Conservation (phyloP, 2,113 vertebrate genomes). For the Catharus minimus region DNA sequence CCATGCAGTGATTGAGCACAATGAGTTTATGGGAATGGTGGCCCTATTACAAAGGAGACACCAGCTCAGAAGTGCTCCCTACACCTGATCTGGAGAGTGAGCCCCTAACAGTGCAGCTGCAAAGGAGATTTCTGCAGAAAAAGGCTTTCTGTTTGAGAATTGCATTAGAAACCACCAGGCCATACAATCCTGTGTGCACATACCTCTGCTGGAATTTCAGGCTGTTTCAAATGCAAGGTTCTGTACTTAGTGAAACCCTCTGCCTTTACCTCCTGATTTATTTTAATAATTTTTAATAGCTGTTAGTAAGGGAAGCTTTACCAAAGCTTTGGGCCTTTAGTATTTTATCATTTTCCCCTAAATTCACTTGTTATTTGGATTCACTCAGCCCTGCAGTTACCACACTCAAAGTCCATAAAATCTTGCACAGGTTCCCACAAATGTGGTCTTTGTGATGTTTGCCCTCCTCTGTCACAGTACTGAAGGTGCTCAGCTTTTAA, state of each 20-base stretch:
- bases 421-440: background rate
- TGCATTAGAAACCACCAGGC: background rate
- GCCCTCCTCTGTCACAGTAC: background rate
- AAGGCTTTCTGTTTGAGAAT: background rate
- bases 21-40: background rate
- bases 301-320: background rate
- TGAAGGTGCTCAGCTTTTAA: background rate
- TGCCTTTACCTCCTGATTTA: background rate
- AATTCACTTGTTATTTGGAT: background rate
- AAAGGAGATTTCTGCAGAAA: background rate
- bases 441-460: background rate
- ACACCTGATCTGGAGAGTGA: background rate
- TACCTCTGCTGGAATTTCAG: background rate
- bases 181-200: fast-evolving
- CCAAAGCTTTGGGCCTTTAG: background rate
- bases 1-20: background rate
- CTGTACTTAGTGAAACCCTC: background rate
- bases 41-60: background rate
- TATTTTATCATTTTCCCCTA: background rate
- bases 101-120: background rate
- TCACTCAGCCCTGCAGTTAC: background rate
- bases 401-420: background rate
- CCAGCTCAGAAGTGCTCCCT: background rate
- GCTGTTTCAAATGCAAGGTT: background rate
- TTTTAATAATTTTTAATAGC: background rate